These are phyloP conservation scores for Margaritifera margaritifera DNA, from an alignment of 2,888 invertebrate genomes.

Conservation along the genomic window DNA sequence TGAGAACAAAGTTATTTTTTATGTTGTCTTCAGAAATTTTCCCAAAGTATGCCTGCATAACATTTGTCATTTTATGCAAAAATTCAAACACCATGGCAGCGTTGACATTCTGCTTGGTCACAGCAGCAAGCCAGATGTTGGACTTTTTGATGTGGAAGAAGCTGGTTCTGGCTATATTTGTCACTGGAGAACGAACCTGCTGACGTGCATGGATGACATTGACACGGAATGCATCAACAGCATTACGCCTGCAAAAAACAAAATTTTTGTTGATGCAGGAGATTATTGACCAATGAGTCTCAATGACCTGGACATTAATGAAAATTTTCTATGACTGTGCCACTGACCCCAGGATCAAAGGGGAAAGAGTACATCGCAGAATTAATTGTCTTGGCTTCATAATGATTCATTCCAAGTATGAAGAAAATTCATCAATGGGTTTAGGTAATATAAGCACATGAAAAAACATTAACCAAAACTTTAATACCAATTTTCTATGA, in stretches of 20 bases:
- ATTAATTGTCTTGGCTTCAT: too few species aligned
- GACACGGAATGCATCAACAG: conserved; percentile 98
- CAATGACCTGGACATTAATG: too few species aligned
- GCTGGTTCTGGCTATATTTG: conserved; percentile 98
- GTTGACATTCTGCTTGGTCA: conserved; percentile 99
- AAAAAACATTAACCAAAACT: too few species aligned
- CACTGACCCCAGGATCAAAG: background rate
- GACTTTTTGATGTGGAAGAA: conserved; percentile 98
- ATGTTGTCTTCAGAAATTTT: conserved; percentile 99
- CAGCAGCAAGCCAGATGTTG: conserved; percentile 99
- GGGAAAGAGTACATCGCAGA: background rate
- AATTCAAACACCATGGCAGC: conserved; percentile 99
- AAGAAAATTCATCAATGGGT: too few species aligned
- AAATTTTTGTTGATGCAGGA: background rate
- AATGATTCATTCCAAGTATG: too few species aligned
- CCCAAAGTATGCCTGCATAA: conserved; percentile 99
- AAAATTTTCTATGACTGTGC: too few species aligned
- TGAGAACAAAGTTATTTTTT: conserved; percentile 99
- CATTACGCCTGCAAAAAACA: conserved; percentile 82
- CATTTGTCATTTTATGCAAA: conserved; percentile 89
- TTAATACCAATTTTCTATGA: too few species aligned
- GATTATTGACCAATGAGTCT: too few species aligned
- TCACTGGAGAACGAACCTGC: conserved; percentile 95
- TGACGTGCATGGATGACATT: conserved; percentile 99
- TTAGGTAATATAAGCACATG: too few species aligned